Conservation (phyloP, 64 coral and sea anemone genomes). For the Pocillopora damicornis region DNA sequence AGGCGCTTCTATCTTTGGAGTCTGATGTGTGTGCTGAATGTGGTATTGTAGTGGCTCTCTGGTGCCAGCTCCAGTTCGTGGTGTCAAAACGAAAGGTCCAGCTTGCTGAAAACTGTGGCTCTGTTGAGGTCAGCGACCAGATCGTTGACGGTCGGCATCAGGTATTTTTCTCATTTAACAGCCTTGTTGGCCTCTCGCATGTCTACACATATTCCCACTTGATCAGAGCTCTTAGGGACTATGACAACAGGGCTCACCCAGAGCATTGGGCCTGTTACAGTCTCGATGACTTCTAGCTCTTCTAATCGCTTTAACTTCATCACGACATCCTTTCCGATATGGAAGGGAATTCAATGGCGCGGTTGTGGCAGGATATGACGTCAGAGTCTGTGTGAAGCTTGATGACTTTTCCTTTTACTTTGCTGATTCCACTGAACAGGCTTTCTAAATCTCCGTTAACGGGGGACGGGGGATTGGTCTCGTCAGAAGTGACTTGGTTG, state of each 20-base stretch:
- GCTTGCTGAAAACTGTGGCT: constrained; percentile 47
- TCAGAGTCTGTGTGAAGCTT: neutral
- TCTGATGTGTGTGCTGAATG: constrained; percentile 56
- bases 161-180: constrained; percentile 46
- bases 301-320: neutral
- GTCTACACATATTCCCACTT: constrained; percentile 50
- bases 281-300: too few relatives aligned
- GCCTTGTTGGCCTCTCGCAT: constrained; percentile 44
- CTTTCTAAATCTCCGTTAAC: neutral
- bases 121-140: constrained; percentile 38
- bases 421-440: constrained; percentile 4
- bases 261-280: too few relatives aligned
- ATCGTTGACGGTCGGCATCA: constrained; percentile 54
- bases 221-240: too few relatives aligned
- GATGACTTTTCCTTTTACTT: neutral
- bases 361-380: constrained; percentile 19
- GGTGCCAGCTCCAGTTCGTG: constrained; percentile 64
- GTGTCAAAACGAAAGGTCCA: constrained; percentile 59
- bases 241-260: too few relatives aligned
- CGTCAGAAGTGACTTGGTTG: too few relatives aligned
- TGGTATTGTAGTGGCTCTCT: constrained; percentile 57
- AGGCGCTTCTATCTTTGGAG: constrained; percentile 50
- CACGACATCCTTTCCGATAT: constrained; percentile 20
- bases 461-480: too few relatives aligned
- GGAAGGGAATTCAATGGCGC: constrained; percentile 26